Conservation (phyloP, 1,140 invertebrate species). For the Pseudachorutes palmiensis region DNA sequence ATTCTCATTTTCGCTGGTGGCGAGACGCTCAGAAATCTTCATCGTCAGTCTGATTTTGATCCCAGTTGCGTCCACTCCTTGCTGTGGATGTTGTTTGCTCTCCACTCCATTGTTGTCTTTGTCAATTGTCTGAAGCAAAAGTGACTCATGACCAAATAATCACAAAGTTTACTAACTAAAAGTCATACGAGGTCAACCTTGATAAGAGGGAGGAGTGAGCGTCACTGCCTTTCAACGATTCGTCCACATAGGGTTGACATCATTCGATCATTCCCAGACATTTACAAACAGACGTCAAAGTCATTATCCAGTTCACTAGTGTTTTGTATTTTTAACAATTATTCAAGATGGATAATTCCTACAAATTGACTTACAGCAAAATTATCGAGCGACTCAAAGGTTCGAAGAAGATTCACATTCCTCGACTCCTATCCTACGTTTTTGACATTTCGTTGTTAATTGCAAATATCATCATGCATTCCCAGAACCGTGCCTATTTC, state of each 20-base stretch:
- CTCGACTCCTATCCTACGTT: background rate
- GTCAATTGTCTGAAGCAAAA: too few relatives aligned
- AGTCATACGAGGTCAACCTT: too few relatives aligned
- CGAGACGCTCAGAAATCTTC: too few relatives aligned
- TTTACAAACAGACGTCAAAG: background rate
- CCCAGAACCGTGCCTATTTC: slow-evolving; percentile 3
- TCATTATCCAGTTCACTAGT: background rate
- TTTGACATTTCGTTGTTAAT: slow-evolving; percentile 5
- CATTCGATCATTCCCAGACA: background rate
- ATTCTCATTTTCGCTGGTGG: too few relatives aligned
- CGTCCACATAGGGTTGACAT: background rate
- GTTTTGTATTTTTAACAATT: background rate
- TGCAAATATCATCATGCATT: background rate
- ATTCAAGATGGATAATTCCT: background rate
- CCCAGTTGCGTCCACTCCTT: too few relatives aligned
- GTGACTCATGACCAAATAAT: too few relatives aligned
- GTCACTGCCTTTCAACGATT: background rate
- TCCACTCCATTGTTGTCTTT: too few relatives aligned
- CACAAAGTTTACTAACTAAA: too few relatives aligned
- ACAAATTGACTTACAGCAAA: background rate
- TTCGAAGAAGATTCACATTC: background rate
- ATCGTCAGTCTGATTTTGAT: too few relatives aligned
- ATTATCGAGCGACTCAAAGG: background rate
- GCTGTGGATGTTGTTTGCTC: too few relatives aligned
- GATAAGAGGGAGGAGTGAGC: too few relatives aligned